phyloP scores from a whole-genome alignment of 2,113 vertebrate genomes.

The Hyaena hyaena region DNA sequence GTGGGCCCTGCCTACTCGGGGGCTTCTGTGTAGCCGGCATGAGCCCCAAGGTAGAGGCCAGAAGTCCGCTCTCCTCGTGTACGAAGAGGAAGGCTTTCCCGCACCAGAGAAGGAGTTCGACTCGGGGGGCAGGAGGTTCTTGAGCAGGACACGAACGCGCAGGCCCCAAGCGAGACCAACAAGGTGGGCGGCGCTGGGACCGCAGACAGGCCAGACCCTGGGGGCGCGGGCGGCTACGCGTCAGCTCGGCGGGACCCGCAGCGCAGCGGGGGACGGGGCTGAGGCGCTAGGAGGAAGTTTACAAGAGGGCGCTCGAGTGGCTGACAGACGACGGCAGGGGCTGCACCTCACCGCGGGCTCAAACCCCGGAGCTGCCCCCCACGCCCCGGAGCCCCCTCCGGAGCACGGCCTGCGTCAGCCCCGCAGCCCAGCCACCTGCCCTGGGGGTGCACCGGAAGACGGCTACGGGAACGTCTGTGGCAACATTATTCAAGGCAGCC shows the following conservation, averaged over 20 bases:
- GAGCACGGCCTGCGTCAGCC: rapidly evolving
- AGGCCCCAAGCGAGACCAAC: rapidly evolving
- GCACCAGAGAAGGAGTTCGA: background rate
- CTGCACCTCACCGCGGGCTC: background rate
- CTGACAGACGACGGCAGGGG: background rate
- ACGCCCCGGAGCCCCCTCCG: rapidly evolving
- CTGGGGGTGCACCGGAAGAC: background rate
- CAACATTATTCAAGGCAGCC: rapidly evolving
- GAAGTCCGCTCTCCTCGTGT: background rate
- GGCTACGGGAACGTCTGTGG: rapidly evolving
- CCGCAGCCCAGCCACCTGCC: rapidly evolving
- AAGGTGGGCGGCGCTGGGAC: background rate
- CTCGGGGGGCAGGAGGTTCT: background rate
- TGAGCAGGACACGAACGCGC: rapidly evolving
- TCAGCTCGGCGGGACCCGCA: rapidly evolving
- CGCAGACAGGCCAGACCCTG: background rate
- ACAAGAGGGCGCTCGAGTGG: background rate
- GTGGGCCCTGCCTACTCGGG: background rate
- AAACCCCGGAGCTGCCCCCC: background rate
- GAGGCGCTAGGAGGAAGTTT: background rate
- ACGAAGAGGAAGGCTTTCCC: background rate
- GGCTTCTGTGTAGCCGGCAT: background rate
- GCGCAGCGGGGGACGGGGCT: rapidly evolving
- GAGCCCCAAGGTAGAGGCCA: no score
- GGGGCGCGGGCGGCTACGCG: background rate